Evolutionary conservation across 92 coral and sea anemone species (phyloP).

Genomic region (Porites cylindrica): DNA sequence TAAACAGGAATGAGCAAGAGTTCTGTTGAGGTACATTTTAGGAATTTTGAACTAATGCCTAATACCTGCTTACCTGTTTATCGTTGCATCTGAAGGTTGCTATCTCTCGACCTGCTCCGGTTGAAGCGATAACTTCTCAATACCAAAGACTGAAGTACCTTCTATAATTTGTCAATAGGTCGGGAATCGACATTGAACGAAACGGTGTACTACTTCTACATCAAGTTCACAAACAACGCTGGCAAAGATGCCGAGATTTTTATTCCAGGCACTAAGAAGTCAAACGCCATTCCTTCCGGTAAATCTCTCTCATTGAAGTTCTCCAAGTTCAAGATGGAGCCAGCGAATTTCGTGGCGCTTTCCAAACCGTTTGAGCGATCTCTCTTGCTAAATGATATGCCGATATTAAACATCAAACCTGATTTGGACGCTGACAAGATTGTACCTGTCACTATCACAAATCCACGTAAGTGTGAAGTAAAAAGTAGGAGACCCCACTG

Average conservation of each 20-base stretch:
- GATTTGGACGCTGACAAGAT: conserved; percentile 71
- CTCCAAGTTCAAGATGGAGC: conserved; percentile 64
- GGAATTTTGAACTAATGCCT: too few species aligned
- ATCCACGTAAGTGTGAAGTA: conserved; percentile 63
- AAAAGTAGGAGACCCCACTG: background rate
- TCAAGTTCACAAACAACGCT: conserved; percentile 88
- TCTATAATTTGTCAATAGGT: conserved; percentile 56
- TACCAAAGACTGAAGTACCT: background rate
- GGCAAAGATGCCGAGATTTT: conserved; percentile 77
- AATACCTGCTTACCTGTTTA: too few species aligned
- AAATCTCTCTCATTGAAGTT: conserved; percentile 76
- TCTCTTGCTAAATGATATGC: conserved; percentile 61
- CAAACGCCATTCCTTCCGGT: conserved; percentile 78
- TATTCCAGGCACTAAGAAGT: conserved; percentile 76
- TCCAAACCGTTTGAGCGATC: conserved; percentile 48
- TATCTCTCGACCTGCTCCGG: too few species aligned
- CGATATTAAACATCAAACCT: conserved; percentile 64
- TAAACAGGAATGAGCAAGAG: too few species aligned
- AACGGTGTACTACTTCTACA: conserved; percentile 77
- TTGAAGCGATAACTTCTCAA: too few species aligned
- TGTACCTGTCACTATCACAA: conserved; percentile 75
- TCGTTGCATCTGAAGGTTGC: too few species aligned
- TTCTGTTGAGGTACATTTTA: too few species aligned
- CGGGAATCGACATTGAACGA: conserved; percentile 80
- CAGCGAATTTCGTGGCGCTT: conserved; percentile 73